Base-by-base conservation (phyloP, 1,140 invertebrate genomes). In the Phocides pigmalion region DNA sequence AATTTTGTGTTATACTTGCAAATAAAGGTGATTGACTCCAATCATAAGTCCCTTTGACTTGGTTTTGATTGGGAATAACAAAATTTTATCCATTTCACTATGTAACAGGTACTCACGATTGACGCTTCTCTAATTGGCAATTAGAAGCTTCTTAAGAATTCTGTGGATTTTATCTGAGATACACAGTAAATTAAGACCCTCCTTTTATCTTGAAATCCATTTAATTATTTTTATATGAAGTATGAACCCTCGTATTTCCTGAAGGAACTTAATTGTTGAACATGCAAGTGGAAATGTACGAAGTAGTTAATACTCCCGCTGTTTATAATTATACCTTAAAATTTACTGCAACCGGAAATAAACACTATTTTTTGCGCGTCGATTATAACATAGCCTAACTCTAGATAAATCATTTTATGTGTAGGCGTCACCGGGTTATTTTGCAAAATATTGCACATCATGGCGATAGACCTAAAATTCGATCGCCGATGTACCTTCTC, bases 331-430 rank as follows among this genome's bases (percentile, higher is more conserved):
- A 19, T 42, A 42, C 41, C 15, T 17, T 42, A 9, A 9, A 42
- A 42, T 17, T 42, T 42, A 42, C 17, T 42, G 16, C 41, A 42
- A 42, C 15, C 41, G 41, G 41, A 42, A 42, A 42, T 42, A 17
- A 14, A 9, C 17, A 42, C 41, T 42, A 42, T 42, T 17, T 42
- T 42, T 42, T 42, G 41, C 17, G n/a, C 41, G 1, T 42, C 17
- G 11, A 42, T 42, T 42, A 42, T 11, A 39, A 39, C 35, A 39
- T 4, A 11, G 8, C 0, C 12, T 41, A n/a, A 0, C 37, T 42
- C 1, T 42, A 11, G 41, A 19, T 42, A 6, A 42, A 42, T 42
- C 17, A 19, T 42, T 42, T 42, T 17, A 4, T 3, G 5, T 28
- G 3, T 4, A 3, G 0, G 9, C n/a, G 28, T 11, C 9, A 32